Evolutionary conservation across 2,888 invertebrate genomes (phyloP).

Genomic region (Harpalus rufipes): DNA sequence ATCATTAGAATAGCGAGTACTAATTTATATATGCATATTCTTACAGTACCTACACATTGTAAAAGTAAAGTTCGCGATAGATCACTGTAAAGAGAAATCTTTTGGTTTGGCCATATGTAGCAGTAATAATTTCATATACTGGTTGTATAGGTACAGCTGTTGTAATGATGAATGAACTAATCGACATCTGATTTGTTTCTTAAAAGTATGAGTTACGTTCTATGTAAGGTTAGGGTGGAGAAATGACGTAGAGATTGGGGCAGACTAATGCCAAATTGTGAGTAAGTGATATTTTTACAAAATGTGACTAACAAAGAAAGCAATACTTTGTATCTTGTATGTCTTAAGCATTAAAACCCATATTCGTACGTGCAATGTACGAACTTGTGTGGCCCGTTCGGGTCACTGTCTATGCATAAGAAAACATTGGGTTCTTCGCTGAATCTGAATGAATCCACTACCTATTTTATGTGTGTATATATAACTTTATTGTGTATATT

Average conservation of each 20-base stretch:
- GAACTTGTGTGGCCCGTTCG: conserved; percentile 32
- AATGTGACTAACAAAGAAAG: conserved; percentile 87
- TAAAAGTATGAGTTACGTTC: conserved; percentile 68
- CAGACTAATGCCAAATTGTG: conserved; percentile 71
- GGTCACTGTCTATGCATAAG: conserved; percentile 50
- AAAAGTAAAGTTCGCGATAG: conserved; percentile 65
- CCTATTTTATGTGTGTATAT: conserved; percentile 76
- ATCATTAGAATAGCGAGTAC: conserved; percentile 77
- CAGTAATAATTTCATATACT: conserved; percentile 58
- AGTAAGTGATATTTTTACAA: conserved; percentile 84
- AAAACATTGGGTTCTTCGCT: conserved; percentile 60
- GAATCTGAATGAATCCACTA: conserved; percentile 71
- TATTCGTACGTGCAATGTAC: conserved; percentile 75
- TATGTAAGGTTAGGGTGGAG: conserved; percentile 68
- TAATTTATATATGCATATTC: conserved; percentile 69
- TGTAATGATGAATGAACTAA: conserved; percentile 76
- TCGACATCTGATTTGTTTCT: conserved; percentile 29
- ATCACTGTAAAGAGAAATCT: conserved; percentile 64
- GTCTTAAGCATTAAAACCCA: conserved; percentile 78
- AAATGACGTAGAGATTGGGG: conserved; percentile 70
- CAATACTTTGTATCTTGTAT: conserved; percentile 86
- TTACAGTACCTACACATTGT: conserved; percentile 68
- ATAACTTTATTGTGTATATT: conserved; percentile 78
- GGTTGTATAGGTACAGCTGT: conserved; percentile 75
- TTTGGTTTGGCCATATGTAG: conserved; percentile 62